Evolutionary conservation across 1,140 invertebrate species (phyloP).

Genomic region (Scaptomyza montana): DNA sequence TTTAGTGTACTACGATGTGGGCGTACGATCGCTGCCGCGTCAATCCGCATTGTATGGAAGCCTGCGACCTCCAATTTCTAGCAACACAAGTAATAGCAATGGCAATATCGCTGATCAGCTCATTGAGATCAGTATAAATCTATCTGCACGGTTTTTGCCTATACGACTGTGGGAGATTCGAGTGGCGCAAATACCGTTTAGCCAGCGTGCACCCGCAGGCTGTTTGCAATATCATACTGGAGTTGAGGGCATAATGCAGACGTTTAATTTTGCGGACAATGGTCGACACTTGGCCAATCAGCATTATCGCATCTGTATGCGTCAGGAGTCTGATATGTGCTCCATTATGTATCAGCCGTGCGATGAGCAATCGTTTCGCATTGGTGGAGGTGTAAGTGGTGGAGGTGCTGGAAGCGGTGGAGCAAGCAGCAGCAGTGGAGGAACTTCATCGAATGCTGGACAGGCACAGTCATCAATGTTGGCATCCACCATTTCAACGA

Average conservation of each 20-base stretch:
- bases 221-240: slow-evolving; percentile 89
- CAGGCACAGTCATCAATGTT: neutral
- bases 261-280: slow-evolving; percentile 92
- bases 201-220: slow-evolving; percentile 88
- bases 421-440: neutral
- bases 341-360: slow-evolving; percentile 91
- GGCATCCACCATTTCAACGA: neutral
- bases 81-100: slow-evolving; percentile 26
- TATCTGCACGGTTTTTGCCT: slow-evolving; percentile 85
- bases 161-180: slow-evolving; percentile 90
- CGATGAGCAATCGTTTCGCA: slow-evolving; percentile 89
- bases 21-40: slow-evolving; percentile 69
- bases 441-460: neutral
- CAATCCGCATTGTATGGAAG: slow-evolving; percentile 72
- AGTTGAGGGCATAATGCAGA: slow-evolving; percentile 85
- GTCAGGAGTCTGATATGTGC: slow-evolving; percentile 89
- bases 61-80: slow-evolving; percentile 48
- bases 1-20: slow-evolving; percentile 89
- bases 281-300: slow-evolving; percentile 91
- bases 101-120: slow-evolving; percentile 38
- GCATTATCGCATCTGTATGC: slow-evolving; percentile 90
- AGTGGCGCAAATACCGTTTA: slow-evolving; percentile 89
- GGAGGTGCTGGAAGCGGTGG: slow-evolving; percentile 10
- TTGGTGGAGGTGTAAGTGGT: slow-evolving; percentile 84
- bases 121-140: slow-evolving; percentile 69